These are phyloP conservation scores for Megastigmus dorsalis DNA, from an alignment of 2,888 invertebrate genomes.

Conservation along the genomic window DNA sequence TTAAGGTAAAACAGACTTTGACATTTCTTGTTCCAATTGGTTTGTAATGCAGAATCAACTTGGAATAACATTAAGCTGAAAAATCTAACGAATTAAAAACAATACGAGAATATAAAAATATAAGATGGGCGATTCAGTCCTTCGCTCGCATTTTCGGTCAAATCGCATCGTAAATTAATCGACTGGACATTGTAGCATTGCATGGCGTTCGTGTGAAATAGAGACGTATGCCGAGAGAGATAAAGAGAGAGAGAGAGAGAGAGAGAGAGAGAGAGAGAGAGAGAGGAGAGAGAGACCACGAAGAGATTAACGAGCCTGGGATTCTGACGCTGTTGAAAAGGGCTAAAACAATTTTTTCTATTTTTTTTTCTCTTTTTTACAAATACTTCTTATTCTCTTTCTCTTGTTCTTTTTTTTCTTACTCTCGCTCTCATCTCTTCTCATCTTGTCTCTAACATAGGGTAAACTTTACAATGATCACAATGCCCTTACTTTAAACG, in stretches of 20 bases:
- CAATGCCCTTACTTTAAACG: too few species aligned
- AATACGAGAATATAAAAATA: too few species aligned
- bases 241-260: not conserved
- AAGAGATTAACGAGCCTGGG: conserved; percentile 57
- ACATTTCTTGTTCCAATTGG: too few species aligned
- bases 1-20: too few species aligned
- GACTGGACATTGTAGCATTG: conserved; percentile 40
- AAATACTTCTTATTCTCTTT: not conserved
- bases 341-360: conserved; percentile 43
- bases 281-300: conserved; percentile 5
- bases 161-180: conserved; percentile 52
- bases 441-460: not conserved
- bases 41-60: too few species aligned
- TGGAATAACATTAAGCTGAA: not conserved
- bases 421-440: not conserved
- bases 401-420: not conserved
- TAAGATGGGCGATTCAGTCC: conserved; percentile 31
- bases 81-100: not conserved
- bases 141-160: conserved; percentile 50
- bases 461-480: too few species aligned
- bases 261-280: conserved; percentile 5
- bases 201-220: conserved; percentile 52
- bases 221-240: conserved; percentile 48
- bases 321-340: conserved; percentile 34
- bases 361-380: conserved; percentile 27